Base-by-base conservation (phyloP, 2,797 vertebrate genomes). In the Myotis findleyi region DNA sequence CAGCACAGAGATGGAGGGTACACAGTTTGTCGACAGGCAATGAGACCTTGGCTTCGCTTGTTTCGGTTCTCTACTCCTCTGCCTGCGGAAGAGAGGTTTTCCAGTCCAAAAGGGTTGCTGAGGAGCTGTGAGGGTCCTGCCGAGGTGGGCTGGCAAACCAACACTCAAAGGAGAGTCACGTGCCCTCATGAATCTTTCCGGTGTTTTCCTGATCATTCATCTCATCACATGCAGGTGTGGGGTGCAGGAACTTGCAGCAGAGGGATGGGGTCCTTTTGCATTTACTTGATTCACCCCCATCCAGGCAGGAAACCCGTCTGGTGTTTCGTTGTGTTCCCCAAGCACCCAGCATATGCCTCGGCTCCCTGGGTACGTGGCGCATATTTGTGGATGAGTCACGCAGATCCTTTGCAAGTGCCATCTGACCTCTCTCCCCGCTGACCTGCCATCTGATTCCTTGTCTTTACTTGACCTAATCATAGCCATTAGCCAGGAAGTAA, bases 401-500 rank as follows among this genome's bases (percentile, higher is more conserved):
- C 30, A 2, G 38, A 3, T 41, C 6, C 25, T 20, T 66, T 27
- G 41, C 49, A 87, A 33, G 33, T 25, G 6, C 36, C 8, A 21
- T n/a, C 57, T 38, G 51, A 55, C 49, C 69, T 41, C 69, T 41
- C 20, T 85, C 64, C 57, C 36, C 0, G 0, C 47, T 80, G 66
- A 69, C 64, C 66, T 71, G 64, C 72, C 16, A 0, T 55, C 10
- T 11, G 25, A 53, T 49, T 76, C 57, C 62, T 90, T 41, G 4
- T 66, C 59, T 91, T 47, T 76, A 44, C 72, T 21, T 69, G 59
- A 73, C 73, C 30, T 82, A 9, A 38, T 91, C 90, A 64, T 47
- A 33, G 64, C 84, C 84, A 23, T 79, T 57, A 66, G 44, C 75
- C 59, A 30, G 86, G 71, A 89, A 57, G 92, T 69, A 64, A 14